Evolutionary conservation across 2,113 vertebrate genomes (phyloP), one percentile per base, ranked within the genome.

Genomic region (Ivindomyrus marchei): DNA sequence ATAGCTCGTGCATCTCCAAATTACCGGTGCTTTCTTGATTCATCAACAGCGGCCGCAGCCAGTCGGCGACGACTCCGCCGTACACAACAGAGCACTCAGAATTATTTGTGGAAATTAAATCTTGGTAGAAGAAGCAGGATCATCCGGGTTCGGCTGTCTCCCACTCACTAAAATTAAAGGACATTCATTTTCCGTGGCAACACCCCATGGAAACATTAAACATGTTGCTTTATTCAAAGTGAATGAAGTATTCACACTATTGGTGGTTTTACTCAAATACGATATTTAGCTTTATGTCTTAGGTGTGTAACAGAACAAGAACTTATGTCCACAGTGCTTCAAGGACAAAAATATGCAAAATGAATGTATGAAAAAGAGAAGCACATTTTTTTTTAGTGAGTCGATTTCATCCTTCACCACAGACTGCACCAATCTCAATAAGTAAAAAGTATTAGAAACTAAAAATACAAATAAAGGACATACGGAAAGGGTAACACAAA

Each of bases 1-100:
- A 96, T 93, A 96, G 96, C 96, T 94, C 94, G 92, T 94, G 94
- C 94, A 94, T 95, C 94, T 94, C 93, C 95, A 95, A 96, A 96
- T 95, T 92, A 94, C 93, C 90, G 89, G 58, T 45, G 91, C 93
- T 91, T 94, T 94, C 95, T 95, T 94, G 90, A 95, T 95, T 95
- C 95, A 96, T 94, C 94, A 95, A 94, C 93, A 93, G 93, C 90
- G 94, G 93, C 92, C 93, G 93, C 91, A 91, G 90, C 31, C 85
- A 91, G 90, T 85, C 87, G 77, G 90, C 85, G 62, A 66, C 70
- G 89, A 92, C 91, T 91, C 89, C 90, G 91, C 92, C 49, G 50
- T 8, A 84, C 92, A 91, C 90, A 94, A 91, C 91, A 91, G 93
- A 94, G 95, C 94, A 96, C 95, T 97, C 93, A 91, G 93, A 92